A percentile compares a stretch with the other conserved stretches of the same genome.
These are phyloP conservation scores for Periphyllus acericola DNA, from an alignment of 2,888 invertebrate species.

Conservation along the genomic window DNA sequence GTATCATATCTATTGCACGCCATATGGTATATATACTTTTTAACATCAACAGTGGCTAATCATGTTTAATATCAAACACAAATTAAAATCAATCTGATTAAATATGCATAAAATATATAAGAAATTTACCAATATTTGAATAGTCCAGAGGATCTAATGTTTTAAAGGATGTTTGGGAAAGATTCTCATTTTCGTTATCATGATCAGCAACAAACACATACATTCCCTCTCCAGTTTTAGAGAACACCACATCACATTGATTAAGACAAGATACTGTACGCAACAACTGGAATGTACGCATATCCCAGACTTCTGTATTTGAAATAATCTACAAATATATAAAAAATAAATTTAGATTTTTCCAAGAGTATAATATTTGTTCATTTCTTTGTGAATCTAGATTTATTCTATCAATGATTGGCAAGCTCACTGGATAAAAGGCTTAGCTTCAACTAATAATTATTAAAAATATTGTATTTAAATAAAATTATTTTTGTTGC, in stretches of 20 bases:
- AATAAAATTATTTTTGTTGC: too few species aligned
- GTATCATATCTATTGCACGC: slow-evolving; percentile 85
- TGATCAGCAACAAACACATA: slow-evolving; percentile 87
- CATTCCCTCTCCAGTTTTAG: slow-evolving; percentile 84
- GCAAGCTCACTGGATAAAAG: too few species aligned
- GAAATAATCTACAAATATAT: slow-evolving; percentile 79
- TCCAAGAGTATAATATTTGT: background rate
- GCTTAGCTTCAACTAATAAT: too few species aligned
- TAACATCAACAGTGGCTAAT: slow-evolving; percentile 91
- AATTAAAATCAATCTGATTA: background rate
- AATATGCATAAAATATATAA: too few species aligned
- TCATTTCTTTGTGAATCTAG: too few species aligned
- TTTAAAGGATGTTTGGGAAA: slow-evolving; percentile 92
- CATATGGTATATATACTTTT: slow-evolving; percentile 87
- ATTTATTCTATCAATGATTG: too few species aligned
- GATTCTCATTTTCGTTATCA: slow-evolving; percentile 75
- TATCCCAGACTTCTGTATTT: slow-evolving; percentile 98
- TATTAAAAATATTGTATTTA: too few species aligned
- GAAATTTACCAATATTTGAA: slow-evolving; percentile 81
- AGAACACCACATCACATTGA: slow-evolving; percentile 90
- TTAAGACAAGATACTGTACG: slow-evolving; percentile 94
- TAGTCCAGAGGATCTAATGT: slow-evolving; percentile 95
- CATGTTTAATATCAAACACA: background rate
- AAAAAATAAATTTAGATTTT: slow-evolving; percentile 40
- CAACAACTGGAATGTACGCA: slow-evolving; percentile 91